phyloP scores from a whole-genome alignment of 2,797 vertebrate species.

The Fringilla coelebs region DNA sequence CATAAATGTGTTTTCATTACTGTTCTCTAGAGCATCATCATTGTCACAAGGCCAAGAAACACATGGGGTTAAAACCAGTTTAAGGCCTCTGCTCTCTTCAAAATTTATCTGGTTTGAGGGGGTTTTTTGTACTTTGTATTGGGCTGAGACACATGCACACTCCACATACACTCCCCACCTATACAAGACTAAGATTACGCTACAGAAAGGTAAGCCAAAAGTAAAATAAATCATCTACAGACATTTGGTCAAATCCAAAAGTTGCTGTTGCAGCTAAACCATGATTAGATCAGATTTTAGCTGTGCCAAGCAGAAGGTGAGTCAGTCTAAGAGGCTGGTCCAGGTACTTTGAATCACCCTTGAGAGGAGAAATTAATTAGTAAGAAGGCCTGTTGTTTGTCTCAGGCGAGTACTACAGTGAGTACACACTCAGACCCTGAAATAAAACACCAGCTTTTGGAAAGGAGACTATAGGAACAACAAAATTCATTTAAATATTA shows the following conservation, averaged over 20 bases:
- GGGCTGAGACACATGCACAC: not conserved
- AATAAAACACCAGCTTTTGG: not conserved
- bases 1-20: not conserved
- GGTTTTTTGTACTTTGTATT: not conserved
- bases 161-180: not conserved
- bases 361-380: not conserved
- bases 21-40: not conserved
- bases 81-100: not conserved
- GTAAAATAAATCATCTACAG: not conserved
- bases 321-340: not conserved
- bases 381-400: not conserved
- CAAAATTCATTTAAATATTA: not conserved
- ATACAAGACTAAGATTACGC: not conserved
- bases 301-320: not conserved
- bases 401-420: not conserved
- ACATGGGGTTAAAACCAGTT: not conserved
- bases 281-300: not conserved
- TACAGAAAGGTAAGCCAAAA: not conserved
- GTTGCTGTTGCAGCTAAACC: not conserved
- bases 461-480: not conserved
- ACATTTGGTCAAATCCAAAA: not conserved
- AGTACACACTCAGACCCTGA: not conserved
- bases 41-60: not conserved
- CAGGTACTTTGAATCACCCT: not conserved
- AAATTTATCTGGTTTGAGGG: not conserved